These are phyloP conservation scores for Rhyacichthys aspro DNA, from an alignment of 2,797 vertebrate genomes.

Conservation along the genomic window DNA sequence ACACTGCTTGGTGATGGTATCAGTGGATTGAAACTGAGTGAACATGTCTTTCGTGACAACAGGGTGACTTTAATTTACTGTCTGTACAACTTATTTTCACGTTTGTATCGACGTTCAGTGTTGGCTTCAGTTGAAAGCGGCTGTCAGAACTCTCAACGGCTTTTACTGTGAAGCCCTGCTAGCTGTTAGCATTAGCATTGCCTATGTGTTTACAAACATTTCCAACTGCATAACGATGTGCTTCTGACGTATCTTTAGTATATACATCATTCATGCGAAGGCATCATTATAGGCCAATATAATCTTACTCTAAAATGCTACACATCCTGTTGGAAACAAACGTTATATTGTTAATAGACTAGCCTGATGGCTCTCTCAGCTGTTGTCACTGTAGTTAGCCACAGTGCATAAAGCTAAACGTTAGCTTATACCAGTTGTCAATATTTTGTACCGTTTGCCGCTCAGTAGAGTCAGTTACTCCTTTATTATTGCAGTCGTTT, in stretches of 20 bases:
- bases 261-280: background rate
- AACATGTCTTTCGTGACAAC: background rate
- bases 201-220: slow-evolving; percentile 57
- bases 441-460: too few species aligned
- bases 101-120: slow-evolving; percentile 9
- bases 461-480: too few species aligned
- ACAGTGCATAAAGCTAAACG: slow-evolving; percentile 5
- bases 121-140: slow-evolving; percentile 24
- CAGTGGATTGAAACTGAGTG: background rate
- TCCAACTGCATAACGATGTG: background rate
- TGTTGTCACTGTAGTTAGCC: slow-evolving; percentile 44
- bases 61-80: background rate
- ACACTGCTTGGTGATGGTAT: background rate
- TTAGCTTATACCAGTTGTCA: slow-evolving; percentile 42
- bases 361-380: slow-evolving; percentile 32
- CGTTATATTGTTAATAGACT: slow-evolving; percentile 16
- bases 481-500: too few species aligned
- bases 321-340: background rate
- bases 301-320: background rate
- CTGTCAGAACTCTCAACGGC: slow-evolving; percentile 60
- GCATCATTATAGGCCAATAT: background rate
- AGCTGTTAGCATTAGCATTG: slow-evolving; percentile 31
- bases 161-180: slow-evolving; percentile 21
- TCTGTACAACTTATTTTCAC: background rate
- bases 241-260: background rate